phyloP scores from a whole-genome alignment of 2,113 vertebrate genomes.

The Okapia johnstoni region DNA sequence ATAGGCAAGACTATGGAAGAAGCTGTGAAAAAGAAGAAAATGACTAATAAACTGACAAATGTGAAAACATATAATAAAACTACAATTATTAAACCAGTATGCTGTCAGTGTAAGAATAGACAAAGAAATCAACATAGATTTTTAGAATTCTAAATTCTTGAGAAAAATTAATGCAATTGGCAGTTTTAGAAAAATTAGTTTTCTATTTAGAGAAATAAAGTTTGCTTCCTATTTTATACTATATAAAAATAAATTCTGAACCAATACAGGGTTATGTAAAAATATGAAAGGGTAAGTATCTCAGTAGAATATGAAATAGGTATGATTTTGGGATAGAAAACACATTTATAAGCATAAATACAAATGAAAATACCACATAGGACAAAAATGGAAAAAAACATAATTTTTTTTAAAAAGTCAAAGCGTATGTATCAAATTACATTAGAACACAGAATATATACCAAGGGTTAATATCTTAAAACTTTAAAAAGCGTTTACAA shows the following conservation, averaged over 20 bases:
- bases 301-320: neutral
- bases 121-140: neutral
- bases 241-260: conserved; percentile 16
- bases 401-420: neutral
- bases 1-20: neutral
- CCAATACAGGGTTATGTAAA: neutral
- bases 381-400: neutral
- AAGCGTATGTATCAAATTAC: neutral
- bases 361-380: neutral
- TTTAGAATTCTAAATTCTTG: neutral
- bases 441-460: neutral
- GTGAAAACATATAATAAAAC: neutral
- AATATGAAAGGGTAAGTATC: neutral
- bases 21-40: neutral
- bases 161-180: neutral
- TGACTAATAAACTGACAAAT: neutral
- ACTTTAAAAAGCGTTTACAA: neutral
- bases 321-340: neutral
- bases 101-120: neutral
- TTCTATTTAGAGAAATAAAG: neutral
- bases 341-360: neutral
- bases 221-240: neutral
- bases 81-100: neutral
- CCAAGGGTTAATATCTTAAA: neutral
- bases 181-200: neutral